Conservation (phyloP, 1,140 invertebrate genomes). For the Pseudachorutes palmiensis region DNA sequence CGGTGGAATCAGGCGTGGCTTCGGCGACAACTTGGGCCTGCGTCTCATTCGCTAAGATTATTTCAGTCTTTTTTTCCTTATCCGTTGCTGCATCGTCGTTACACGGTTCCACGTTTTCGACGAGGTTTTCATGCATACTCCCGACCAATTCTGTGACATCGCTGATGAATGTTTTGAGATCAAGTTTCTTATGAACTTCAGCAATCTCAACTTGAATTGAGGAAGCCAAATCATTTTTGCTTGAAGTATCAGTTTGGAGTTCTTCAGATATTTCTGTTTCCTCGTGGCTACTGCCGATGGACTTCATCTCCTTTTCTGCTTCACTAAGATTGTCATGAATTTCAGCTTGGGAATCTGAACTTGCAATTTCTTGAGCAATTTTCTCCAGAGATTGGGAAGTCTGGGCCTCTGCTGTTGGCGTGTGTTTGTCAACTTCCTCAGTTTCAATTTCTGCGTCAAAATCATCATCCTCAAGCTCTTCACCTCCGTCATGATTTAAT, state of each 20-base stretch:
- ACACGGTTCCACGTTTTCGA: no score
- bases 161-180: not conserved
- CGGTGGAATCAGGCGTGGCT: no score
- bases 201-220: not conserved
- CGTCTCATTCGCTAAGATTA: no score
- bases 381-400: not conserved
- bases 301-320: not conserved
- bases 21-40: no score
- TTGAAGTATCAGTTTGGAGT: not conserved
- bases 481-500: not conserved
- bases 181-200: not conserved
- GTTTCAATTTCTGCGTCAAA: constrained; percentile 3
- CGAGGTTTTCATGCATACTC: no score
- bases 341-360: no score
- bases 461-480: not conserved
- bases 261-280: not conserved
- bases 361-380: not conserved
- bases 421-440: constrained; percentile 4
- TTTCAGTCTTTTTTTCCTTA: no score
- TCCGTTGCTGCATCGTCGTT: no score
- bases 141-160: not conserved
- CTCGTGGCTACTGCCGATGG: not conserved
- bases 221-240: not conserved
- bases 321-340: not conserved
- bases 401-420: not conserved